Conservation (phyloP, 2,797 vertebrate genomes). For the Sciaenops ocellatus region DNA sequence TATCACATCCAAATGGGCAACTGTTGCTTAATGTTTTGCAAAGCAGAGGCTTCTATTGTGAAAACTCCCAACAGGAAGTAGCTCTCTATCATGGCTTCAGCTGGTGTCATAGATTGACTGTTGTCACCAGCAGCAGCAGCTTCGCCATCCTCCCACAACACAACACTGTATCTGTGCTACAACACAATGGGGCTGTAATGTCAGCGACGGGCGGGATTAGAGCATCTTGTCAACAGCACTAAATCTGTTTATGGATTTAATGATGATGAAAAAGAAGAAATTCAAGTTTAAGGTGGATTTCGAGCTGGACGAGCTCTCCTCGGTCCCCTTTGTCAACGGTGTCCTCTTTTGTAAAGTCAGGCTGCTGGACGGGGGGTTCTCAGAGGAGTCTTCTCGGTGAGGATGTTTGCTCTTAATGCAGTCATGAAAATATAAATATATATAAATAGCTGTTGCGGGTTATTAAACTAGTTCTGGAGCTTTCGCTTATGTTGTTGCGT, state of each 20-base stretch:
- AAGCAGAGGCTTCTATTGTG: constrained; percentile 45
- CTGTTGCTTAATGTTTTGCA: not conserved
- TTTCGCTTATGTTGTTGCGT: not conserved
- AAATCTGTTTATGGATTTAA: constrained; percentile 86
- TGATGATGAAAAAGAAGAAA: constrained; percentile 98
- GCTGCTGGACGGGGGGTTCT: constrained; percentile 95
- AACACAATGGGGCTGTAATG: constrained; percentile 72
- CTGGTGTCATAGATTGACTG: not conserved
- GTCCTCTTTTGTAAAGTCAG: constrained; percentile 98
- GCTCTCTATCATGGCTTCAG: accelerated
- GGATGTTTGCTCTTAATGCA: not conserved
- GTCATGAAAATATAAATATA: not conserved
- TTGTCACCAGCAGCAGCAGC: constrained; percentile 48
- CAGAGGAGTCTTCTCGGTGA: constrained; percentile 95
- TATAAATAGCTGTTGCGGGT: not conserved
- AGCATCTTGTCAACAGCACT: constrained; percentile 29
- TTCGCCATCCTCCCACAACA: constrained; percentile 50
- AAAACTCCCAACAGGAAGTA: not conserved
- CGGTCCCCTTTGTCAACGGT: constrained; percentile 96
- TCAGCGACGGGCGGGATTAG: constrained; percentile 17
- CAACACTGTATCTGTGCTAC: not conserved
- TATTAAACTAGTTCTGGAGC: not conserved
- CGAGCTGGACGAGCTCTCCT: constrained; percentile 95
- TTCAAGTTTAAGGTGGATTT: constrained; percentile 98
- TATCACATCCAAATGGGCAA: too few relatives aligned